Conservation (phyloP, 2,797 vertebrate genomes). For the Pogonophryne albipinna region DNA sequence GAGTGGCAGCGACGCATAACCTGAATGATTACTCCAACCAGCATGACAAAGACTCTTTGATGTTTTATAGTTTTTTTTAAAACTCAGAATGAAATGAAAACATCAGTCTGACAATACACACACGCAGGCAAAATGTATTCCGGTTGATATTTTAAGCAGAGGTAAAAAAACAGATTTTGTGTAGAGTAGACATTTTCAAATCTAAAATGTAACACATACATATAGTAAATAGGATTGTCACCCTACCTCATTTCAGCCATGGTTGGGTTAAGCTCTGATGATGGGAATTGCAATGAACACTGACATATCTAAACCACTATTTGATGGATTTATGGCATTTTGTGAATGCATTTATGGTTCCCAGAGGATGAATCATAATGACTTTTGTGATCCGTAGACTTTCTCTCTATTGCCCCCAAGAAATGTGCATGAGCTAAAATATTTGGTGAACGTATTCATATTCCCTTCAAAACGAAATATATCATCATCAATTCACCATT, state of each 20-base stretch:
- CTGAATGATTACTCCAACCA: constrained; percentile 64
- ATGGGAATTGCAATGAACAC: neutral
- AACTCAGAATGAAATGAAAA: neutral
- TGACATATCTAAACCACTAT: neutral
- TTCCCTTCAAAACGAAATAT: no score
- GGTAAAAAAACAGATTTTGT: neutral
- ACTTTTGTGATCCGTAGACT: neutral
- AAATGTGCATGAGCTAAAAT: neutral
- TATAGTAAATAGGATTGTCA: neutral
- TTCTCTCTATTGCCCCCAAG: neutral
- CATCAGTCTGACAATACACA: neutral
- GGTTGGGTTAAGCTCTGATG: neutral
- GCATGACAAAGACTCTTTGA: constrained; percentile 30
- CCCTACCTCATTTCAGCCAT: neutral
- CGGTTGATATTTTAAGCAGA: neutral
- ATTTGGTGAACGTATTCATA: no score
- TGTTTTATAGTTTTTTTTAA: no score
- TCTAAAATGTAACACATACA: neutral
- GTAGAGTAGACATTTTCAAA: neutral
- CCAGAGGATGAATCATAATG: neutral
- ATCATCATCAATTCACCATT: neutral
- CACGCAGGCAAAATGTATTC: neutral
- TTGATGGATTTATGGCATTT: neutral
- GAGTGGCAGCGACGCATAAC: constrained; percentile 64
- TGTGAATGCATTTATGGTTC: neutral